A percentile compares a stretch with the other conserved stretches of the same genome.
These are phyloP conservation scores for Ormyrus labotus DNA, from an alignment of 2,888 invertebrate species.

Conservation along the genomic window DNA sequence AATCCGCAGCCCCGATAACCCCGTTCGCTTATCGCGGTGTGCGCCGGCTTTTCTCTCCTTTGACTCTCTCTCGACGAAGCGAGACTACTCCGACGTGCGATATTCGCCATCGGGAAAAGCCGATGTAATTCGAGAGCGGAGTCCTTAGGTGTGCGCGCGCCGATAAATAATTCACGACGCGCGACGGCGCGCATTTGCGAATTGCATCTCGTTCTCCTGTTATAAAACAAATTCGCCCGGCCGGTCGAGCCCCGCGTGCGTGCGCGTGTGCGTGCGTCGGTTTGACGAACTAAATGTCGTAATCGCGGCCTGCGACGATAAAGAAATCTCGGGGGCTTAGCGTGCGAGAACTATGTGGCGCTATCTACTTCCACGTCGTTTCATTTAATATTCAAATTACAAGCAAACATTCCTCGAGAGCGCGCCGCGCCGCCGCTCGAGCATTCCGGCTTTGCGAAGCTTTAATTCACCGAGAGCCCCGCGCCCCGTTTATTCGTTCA, in stretches of 20 bases:
- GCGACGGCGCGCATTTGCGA: too few species aligned
- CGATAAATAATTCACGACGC: too few species aligned
- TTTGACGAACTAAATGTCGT: conserved; percentile 24
- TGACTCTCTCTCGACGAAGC: too few species aligned
- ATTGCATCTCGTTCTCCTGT: too few species aligned
- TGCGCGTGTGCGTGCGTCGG: neutral
- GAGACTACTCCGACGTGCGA: too few species aligned
- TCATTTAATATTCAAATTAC: conserved; percentile 42
- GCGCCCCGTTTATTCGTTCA: neutral
- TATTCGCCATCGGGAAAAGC: too few species aligned
- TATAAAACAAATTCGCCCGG: neutral
- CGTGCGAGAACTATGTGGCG: neutral
- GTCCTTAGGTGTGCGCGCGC: too few species aligned
- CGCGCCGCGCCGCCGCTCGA: neutral
- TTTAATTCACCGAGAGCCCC: neutral
- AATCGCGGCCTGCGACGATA: conserved; percentile 4
- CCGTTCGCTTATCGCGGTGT: conserved; percentile 25
- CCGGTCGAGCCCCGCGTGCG: neutral
- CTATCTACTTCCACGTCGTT: conserved; percentile 28
- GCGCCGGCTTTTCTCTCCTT: neutral
- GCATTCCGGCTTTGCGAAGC: neutral
- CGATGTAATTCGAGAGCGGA: too few species aligned
- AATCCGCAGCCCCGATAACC: conserved; percentile 23
- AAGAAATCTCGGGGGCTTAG: conserved; percentile 10
- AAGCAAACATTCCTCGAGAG: conserved; percentile 28